Base-by-base conservation (phyloP, 92 coral and sea anemone genomes). In the Paragorgia papillata region DNA sequence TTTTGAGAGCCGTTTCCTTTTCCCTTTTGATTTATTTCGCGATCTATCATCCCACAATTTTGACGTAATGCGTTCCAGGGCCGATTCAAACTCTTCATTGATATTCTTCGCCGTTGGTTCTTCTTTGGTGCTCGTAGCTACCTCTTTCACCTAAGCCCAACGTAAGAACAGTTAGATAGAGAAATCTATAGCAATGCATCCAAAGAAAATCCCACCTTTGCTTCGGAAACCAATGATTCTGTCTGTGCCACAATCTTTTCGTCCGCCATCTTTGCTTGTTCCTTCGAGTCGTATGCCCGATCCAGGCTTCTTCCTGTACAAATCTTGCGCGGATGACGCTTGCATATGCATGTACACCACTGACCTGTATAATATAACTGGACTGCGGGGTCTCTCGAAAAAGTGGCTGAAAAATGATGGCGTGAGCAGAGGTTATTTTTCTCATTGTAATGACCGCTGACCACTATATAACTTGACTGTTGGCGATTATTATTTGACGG, bases 1-100 rank as follows among this genome's bases (percentile, higher is more conserved):
- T 82, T 93, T 93, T 17, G 83, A 79, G 57, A 85, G 83, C 63
- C 81, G 80, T 60, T 86, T 88, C 34, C 89, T 85, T 82, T 86
- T 93, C 32, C 78, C 64, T 55, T 71, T 71, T 34, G 78, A 71
- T 34, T 71, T 71, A 71, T 55, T 71, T 22, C 78, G 64, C 29
- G 49, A 34, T 55, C 78, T 12, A 3, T 71, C 78, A 51, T 71
- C 78, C 78, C 78, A 71, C 19, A 71, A 28, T 55, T 32, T 71
- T n/a, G 78, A 71, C 33, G 57, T 34, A 22, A 58, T 50, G 9
- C 57, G 32, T 25, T 71, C 64, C 64, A 71, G 37, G 20, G 26
- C 78, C 9, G 9, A 35, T 7, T 71, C 58, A 54, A 71, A 71
- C 4, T 53, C 49, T n/a, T 71, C 78, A 2, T 68, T 58, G 0